Evolutionary conservation across 2,888 invertebrate species (phyloP).

Genomic region (Celastrina argiolus): DNA sequence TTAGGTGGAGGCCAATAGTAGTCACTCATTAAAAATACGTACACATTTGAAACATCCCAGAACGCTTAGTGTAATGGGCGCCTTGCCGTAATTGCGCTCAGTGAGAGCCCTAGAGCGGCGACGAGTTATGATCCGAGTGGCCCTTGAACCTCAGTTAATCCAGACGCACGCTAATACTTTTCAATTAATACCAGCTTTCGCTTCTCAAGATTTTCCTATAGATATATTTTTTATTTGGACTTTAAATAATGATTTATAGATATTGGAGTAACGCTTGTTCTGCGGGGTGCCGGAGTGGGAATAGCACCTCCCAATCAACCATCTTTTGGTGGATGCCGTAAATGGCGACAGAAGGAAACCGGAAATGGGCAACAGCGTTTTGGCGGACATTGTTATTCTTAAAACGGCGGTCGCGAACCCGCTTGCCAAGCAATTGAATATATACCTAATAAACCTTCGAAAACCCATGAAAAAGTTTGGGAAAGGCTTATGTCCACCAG

Average conservation of each 20-base stretch:
- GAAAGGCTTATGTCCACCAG: no score
- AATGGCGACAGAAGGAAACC: no score
- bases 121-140: constrained; percentile 19
- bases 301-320: no score
- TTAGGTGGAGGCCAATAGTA: constrained; percentile 9
- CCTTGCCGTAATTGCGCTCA: constrained; percentile 21
- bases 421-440: no score
- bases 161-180: background rate
- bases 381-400: no score
- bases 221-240: no score
- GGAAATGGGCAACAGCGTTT: no score
- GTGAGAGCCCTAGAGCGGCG: constrained; percentile 18
- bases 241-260: background rate
- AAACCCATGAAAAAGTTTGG: no score
- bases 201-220: background rate
- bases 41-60: constrained; percentile 21
- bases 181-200: background rate
- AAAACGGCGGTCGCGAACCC: no score
- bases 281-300: no score
- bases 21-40: constrained; percentile 15
- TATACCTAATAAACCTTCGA: no score
- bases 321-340: no score
- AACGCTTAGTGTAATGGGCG: constrained; percentile 16
- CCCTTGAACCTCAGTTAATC: constrained; percentile 19
- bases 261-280: background rate